Evolutionary conservation across 2,797 vertebrate species (phyloP).

Genomic region (Enteromius argenteus): DNA sequence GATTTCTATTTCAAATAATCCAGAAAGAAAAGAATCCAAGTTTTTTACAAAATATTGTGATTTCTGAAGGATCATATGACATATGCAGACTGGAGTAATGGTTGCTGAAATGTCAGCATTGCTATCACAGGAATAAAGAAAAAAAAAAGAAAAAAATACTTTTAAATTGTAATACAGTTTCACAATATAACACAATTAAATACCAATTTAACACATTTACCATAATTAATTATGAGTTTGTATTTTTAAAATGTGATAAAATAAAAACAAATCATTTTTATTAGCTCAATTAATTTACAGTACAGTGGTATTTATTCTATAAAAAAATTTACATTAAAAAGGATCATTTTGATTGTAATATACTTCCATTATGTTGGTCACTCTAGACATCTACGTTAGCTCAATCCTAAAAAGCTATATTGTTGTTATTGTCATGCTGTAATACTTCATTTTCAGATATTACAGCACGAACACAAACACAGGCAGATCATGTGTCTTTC

Average conservation of each 20-base stretch:
- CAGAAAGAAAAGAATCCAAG: background rate
- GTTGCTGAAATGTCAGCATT: background rate
- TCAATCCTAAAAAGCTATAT: background rate
- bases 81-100: background rate
- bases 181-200: background rate
- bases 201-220: background rate
- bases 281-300: too few species aligned
- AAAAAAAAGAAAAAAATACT: background rate
- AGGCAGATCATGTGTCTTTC: slow-evolving; percentile 50
- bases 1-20: background rate
- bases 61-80: background rate
- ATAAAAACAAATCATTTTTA: background rate
- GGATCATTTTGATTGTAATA: background rate
- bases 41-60: background rate
- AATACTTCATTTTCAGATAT: slow-evolving; percentile 47
- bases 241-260: background rate
- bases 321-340: background rate
- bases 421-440: slow-evolving; percentile 10
- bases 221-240: background rate
- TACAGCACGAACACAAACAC: slow-evolving; percentile 40
- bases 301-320: background rate
- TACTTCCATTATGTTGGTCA: background rate
- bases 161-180: background rate
- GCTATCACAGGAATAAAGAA: background rate
- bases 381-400: background rate